Conservation (phyloP, 2,113 vertebrate species). For the Eleginops maclovinus region DNA sequence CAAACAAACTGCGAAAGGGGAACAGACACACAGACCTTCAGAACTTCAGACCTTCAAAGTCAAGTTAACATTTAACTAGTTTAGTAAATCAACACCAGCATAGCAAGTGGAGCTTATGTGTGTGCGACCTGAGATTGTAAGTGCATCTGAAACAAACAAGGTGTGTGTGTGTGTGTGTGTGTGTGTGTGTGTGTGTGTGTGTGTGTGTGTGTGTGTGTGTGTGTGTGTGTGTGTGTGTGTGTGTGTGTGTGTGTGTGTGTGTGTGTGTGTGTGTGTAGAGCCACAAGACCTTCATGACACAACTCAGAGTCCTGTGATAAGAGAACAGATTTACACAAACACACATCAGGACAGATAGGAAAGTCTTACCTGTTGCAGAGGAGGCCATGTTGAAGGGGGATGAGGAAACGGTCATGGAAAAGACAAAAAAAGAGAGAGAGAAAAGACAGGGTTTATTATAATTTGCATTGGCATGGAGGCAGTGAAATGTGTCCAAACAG, state of each 20-base stretch:
- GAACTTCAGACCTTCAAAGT: constrained; percentile 66
- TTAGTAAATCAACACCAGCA: constrained; percentile 63
- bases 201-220: constrained; percentile 9
- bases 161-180: constrained; percentile 33
- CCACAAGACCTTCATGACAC: background rate
- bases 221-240: constrained; percentile 19
- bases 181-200: constrained; percentile 9
- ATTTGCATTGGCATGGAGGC: background rate
- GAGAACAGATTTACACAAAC: constrained; percentile 31
- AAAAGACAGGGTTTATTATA: constrained; percentile 50
- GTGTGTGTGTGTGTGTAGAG: background rate
- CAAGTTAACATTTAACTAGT: constrained; percentile 71
- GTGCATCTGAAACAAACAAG: constrained; percentile 7
- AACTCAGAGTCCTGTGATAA: constrained; percentile 26
- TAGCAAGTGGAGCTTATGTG: constrained; percentile 27
- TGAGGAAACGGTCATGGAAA: constrained; percentile 24
- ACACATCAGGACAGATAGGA: constrained; percentile 18
- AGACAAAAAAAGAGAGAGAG: constrained; percentile 19
- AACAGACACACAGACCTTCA: constrained; percentile 65
- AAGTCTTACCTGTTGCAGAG: constrained; percentile 66
- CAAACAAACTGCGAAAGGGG: constrained; percentile 16
- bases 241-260: constrained; percentile 34
- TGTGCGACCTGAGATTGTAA: constrained; percentile 37
- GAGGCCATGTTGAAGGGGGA: constrained; percentile 4
- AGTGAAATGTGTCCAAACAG: constrained; percentile 6